Percentiles rank a stretch among this genome's conserved stretches.
Evolutionary conservation across 1,140 invertebrate genomes (phyloP).

Genomic region (silkworm (Bombyx mori)): DNA sequence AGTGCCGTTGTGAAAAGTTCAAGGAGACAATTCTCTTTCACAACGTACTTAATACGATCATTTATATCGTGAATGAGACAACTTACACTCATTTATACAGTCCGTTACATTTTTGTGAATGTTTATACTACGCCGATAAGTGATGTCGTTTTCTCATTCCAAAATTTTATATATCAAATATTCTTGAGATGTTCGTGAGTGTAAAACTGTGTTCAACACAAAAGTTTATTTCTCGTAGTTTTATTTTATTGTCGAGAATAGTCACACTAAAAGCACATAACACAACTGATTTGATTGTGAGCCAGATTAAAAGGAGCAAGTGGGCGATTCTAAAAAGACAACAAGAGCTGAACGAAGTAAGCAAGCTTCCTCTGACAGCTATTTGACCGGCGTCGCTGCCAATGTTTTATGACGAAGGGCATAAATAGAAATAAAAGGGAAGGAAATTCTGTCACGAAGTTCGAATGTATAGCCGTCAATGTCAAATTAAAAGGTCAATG

Average conservation of each 20-base stretch:
- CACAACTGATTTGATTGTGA: constrained; percentile 4
- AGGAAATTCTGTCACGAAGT: constrained; percentile 35
- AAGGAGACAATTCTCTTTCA: constrained; percentile 5
- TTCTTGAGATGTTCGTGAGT: too few species aligned
- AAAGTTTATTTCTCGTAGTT: too few species aligned
- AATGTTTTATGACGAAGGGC: constrained; percentile 41
- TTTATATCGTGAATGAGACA: constrained; percentile 1
- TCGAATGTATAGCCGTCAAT: constrained; percentile 30
- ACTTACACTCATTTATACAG: background rate
- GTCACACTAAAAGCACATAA: too few species aligned
- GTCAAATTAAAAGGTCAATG: constrained; percentile 46
- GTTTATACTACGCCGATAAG: too few species aligned
- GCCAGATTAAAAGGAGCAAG: constrained; percentile 10
- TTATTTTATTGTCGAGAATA: too few species aligned
- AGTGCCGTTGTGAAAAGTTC: constrained; percentile 15
- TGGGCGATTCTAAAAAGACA: constrained; percentile 5
- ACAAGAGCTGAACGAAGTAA: constrained; percentile 7
- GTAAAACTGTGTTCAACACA: too few species aligned
- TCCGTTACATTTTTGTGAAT: background rate
- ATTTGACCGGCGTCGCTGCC: constrained; percentile 21
- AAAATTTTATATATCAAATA: too few species aligned
- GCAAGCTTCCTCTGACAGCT: constrained; percentile 15
- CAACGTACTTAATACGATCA: background rate
- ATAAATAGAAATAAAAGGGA: constrained; percentile 39
- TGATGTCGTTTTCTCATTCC: too few species aligned